Percentiles rank a stretch among this genome's conserved stretches.
These are phyloP conservation scores for Trematomus loennbergii DNA, from an alignment of 2,113 vertebrate genomes.

Conservation along the genomic window DNA sequence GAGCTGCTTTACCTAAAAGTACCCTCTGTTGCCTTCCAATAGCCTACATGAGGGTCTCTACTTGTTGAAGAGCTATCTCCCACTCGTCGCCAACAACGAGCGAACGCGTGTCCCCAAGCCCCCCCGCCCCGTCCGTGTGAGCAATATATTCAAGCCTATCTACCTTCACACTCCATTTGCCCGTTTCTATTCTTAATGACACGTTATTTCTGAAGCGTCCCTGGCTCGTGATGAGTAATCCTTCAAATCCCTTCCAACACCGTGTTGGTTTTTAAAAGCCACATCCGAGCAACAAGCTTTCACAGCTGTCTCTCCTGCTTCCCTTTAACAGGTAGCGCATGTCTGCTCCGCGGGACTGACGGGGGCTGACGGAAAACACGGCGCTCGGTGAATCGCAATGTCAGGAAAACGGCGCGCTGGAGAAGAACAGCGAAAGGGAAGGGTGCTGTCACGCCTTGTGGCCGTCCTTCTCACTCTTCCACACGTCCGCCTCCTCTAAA, in stretches of 20 bases:
- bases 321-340: constrained; percentile 75
- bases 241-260: constrained; percentile 72
- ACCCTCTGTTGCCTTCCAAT: constrained; percentile 18
- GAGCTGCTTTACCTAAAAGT: constrained; percentile 50
- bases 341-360: constrained; percentile 65
- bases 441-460: constrained; percentile 69
- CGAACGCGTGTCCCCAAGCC: neutral
- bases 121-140: neutral
- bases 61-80: constrained; percentile 30
- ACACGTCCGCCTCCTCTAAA: constrained; percentile 8
- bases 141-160: constrained; percentile 19
- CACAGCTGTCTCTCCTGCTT: constrained; percentile 74
- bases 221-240: constrained; percentile 72
- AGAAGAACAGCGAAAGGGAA: constrained; percentile 64
- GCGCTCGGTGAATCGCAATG: constrained; percentile 69
- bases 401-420: constrained; percentile 60
- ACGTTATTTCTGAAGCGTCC: constrained; percentile 62
- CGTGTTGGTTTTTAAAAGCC: constrained; percentile 61
- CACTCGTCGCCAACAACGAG: constrained; percentile 34
- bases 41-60: constrained; percentile 45
- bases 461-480: constrained; percentile 64
- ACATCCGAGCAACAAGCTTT: constrained; percentile 73
- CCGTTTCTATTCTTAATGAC: constrained; percentile 68
- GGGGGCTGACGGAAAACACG: constrained; percentile 56
- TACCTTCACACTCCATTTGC: constrained; percentile 60